phyloP scores from a whole-genome alignment of 2,797 vertebrate species.

The Vireo griseus region DNA sequence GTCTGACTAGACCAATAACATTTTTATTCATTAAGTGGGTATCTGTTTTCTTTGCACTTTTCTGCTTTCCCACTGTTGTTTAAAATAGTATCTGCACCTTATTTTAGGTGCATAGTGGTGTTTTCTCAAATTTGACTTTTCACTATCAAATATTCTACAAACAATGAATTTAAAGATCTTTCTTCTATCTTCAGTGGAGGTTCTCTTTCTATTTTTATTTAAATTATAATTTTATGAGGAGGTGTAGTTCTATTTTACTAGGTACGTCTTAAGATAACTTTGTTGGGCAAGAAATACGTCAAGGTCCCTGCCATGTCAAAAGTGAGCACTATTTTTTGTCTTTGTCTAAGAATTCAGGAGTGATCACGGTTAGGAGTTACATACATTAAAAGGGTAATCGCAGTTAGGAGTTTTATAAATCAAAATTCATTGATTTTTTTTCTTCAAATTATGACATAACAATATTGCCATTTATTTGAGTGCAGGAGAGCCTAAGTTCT shows the following conservation, averaged over 20 bases:
- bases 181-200: neutral
- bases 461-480: neutral
- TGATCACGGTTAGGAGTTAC: neutral
- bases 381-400: neutral
- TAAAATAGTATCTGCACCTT: neutral
- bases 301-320: neutral
- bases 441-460: neutral
- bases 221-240: neutral
- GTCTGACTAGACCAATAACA: neutral
- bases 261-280: neutral
- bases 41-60: neutral
- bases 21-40: neutral
- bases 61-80: neutral
- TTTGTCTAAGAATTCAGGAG: neutral
- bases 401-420: neutral
- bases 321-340: neutral
- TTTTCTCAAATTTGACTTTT: neutral
- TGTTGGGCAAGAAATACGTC: neutral
- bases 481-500: neutral
- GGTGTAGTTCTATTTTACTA: neutral
- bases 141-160: neutral
- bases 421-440: neutral
- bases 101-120: neutral
- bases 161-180: neutral
- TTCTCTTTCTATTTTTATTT: neutral